These are phyloP conservation scores for Marasmarcha lunaedactyla DNA, from an alignment of 2,888 invertebrate genomes.

Conservation along the genomic window DNA sequence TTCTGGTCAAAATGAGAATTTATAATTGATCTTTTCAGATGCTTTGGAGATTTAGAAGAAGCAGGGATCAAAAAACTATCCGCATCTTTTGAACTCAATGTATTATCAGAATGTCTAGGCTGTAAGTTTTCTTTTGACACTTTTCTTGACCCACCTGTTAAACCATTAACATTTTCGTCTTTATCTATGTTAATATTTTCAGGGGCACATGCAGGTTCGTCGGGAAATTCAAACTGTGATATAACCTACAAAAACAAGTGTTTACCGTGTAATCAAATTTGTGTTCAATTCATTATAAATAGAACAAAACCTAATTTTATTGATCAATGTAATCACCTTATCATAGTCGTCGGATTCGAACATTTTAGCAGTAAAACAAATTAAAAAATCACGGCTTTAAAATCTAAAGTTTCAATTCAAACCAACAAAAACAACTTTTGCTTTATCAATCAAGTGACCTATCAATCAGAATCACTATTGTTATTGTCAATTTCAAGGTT, in stretches of 20 bases:
- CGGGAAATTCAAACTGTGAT: conserved; percentile 44
- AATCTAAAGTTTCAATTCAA: too few relatives aligned
- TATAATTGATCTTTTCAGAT: conserved; percentile 49
- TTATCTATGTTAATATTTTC: not conserved
- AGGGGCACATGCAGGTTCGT: not conserved
- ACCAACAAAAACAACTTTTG: too few relatives aligned
- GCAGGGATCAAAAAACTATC: not conserved
- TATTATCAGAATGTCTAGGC: not conserved
- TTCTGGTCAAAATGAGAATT: conserved; percentile 48
- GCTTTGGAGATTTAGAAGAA: conserved; percentile 27
- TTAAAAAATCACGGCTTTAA: too few relatives aligned
- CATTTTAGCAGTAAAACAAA: too few relatives aligned
- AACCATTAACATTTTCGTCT: not conserved
- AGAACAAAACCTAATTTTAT: too few relatives aligned
- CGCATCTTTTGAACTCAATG: too few relatives aligned
- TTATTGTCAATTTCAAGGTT: too few relatives aligned
- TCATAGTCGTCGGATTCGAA: conserved; percentile 62
- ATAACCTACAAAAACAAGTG: conserved; percentile 32
- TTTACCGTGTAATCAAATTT: not conserved
- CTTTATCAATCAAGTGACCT: too few relatives aligned
- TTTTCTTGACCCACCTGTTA: not conserved
- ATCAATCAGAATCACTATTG: too few relatives aligned
- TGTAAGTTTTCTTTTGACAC: not conserved
- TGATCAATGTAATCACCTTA: conserved; percentile 43
- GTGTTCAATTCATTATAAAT: too few relatives aligned